phyloP scores from a whole-genome alignment of 1,140 invertebrate genomes.

The Rhyzopertha dominica region DNA sequence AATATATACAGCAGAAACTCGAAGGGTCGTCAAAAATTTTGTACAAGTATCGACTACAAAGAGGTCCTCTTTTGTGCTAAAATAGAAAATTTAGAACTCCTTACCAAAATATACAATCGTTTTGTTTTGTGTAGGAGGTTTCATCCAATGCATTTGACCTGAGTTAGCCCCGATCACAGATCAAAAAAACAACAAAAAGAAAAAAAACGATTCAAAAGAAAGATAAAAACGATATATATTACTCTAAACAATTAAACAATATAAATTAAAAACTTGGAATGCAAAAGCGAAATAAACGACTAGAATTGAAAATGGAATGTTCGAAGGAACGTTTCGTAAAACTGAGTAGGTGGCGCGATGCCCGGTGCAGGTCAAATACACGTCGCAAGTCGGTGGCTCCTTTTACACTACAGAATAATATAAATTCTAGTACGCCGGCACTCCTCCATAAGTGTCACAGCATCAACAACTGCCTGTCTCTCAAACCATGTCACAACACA shows the following conservation, averaged over 20 bases:
- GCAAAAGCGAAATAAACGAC: no score
- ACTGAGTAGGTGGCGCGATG: no score
- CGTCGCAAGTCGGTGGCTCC: conserved; percentile 24
- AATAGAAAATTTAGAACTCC: conserved; percentile 38
- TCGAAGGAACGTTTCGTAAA: no score
- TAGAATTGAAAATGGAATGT: no score
- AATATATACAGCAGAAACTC: conserved; percentile 30
- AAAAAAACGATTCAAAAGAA: conserved; percentile 10
- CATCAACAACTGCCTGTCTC: conserved; percentile 45
- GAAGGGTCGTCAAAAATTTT: no score
- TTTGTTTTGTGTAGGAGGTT: conserved; percentile 36
- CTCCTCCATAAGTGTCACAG: conserved; percentile 42
- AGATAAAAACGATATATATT: conserved; percentile 10
- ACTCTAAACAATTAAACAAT: no score
- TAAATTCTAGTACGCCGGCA: conserved; percentile 33
- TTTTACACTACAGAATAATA: conserved; percentile 30
- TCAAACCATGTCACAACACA: conserved; percentile 51
- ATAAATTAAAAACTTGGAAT: no score
- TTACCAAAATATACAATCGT: conserved; percentile 40
- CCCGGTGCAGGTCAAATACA: conserved; percentile 19
- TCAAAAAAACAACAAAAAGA: conserved; percentile 20
- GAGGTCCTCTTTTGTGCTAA: conserved; percentile 39
- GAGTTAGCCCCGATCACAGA: conserved; percentile 27
- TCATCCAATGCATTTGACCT: conserved; percentile 36
- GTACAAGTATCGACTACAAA: conserved; percentile 29